These are phyloP conservation scores for Melieria picta DNA, from an alignment of 2,888 invertebrate genomes.

Conservation along the genomic window DNA sequence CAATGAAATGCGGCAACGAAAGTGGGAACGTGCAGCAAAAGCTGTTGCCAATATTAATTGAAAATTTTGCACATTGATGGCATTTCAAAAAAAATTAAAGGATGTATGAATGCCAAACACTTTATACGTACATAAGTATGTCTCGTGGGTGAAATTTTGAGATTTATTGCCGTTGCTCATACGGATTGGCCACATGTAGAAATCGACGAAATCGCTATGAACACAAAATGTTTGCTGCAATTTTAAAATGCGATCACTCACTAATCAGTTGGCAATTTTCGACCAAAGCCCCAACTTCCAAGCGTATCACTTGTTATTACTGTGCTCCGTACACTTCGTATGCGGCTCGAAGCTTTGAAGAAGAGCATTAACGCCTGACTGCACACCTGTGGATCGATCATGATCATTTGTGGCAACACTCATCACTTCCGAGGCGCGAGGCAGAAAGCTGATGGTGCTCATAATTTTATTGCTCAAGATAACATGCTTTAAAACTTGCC, in stretches of 20 bases:
- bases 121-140: too few relatives aligned
- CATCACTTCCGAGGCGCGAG: constrained; percentile 13
- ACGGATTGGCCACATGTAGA: too few relatives aligned
- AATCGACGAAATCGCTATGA: too few relatives aligned
- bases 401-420: constrained; percentile 6
- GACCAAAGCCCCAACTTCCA: too few relatives aligned
- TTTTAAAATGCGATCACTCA: too few relatives aligned
- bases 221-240: too few relatives aligned
- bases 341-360: not conserved
- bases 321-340: too few relatives aligned
- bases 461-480: constrained; percentile 61
- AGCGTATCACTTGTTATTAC: too few relatives aligned
- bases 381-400: not conserved
- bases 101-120: too few relatives aligned
- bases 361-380: not conserved
- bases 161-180: too few relatives aligned
- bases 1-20: not conserved
- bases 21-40: constrained; percentile 12
- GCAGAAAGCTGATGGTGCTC: constrained; percentile 38
- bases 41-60: constrained; percentile 61
- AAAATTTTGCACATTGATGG: constrained; percentile 66
- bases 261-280: too few relatives aligned
- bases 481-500: constrained; percentile 47
- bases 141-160: too few relatives aligned
- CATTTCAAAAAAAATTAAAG: constrained; percentile 48